Percentiles rank a stretch among this genome's conserved stretches.
Conservation (phyloP, 2,113 vertebrate species). For the Circaetus cinerascens region DNA sequence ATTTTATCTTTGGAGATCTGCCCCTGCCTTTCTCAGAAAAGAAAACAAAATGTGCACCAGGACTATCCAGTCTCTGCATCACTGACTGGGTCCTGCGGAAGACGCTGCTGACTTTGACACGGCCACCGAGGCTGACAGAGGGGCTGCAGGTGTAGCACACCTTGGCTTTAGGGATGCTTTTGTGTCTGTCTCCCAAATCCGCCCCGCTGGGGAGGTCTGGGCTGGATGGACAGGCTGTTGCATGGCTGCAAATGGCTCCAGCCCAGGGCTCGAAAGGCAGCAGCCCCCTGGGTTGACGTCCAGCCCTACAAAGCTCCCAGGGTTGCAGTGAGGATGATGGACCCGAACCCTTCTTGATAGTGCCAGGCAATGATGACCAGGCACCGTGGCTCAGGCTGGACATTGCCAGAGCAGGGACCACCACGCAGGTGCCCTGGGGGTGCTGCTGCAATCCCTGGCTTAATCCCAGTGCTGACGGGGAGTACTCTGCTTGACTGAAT, state of each 20-base stretch:
- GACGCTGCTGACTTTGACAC: fast-evolving
- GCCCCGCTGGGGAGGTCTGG: background rate
- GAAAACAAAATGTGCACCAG: background rate
- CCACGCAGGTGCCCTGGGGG: too few relatives aligned
- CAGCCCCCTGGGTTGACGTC: fast-evolving
- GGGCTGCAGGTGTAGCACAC: background rate
- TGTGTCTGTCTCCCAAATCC: background rate
- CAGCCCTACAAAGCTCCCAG: background rate
- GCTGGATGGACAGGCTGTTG: too few relatives aligned
- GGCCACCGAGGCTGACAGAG: fast-evolving
- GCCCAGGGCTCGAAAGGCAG: background rate
- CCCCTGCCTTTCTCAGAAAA: background rate
- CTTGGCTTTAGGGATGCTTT: background rate
- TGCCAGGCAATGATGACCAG: background rate
- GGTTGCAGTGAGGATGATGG: background rate
- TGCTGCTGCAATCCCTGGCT: background rate
- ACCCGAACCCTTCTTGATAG: background rate
- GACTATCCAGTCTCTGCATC: background rate
- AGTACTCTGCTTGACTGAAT: background rate
- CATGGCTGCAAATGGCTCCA: background rate
- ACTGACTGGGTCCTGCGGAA: background rate
- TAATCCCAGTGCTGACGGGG: background rate
- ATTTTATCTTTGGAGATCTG: background rate
- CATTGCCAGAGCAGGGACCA: background rate
- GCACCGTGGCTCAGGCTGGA: fast-evolving